These are phyloP conservation scores for Aricia artaxerxes DNA, from an alignment of 2,888 invertebrate genomes.

Conservation along the genomic window DNA sequence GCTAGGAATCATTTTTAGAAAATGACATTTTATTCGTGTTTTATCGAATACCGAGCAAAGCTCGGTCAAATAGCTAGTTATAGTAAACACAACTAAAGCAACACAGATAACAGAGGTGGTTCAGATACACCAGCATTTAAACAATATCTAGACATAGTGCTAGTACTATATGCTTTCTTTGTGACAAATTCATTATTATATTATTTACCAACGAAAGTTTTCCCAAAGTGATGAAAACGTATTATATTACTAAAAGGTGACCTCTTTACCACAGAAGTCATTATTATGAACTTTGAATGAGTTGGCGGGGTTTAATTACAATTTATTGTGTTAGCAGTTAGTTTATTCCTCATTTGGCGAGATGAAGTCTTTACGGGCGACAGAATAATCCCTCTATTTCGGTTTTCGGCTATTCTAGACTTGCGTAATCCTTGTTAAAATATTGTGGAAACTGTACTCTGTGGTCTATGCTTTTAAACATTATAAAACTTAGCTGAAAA, in stretches of 20 bases:
- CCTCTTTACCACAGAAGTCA: background rate
- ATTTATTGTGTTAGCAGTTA: slow-evolving; percentile 8
- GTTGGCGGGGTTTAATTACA: slow-evolving; percentile 25
- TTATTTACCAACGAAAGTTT: background rate
- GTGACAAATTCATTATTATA: background rate
- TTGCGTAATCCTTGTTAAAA: background rate
- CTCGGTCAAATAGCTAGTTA: no score
- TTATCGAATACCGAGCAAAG: no score
- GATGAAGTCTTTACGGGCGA: background rate
- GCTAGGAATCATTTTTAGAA: no score
- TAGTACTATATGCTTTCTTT: background rate
- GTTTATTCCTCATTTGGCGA: slow-evolving; percentile 11
- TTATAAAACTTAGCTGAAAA: no score
- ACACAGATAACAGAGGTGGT: no score
- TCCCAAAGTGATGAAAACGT: background rate
- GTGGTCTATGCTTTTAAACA: background rate
- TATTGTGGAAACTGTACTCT: background rate
- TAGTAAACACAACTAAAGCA: no score
- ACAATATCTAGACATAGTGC: no score
- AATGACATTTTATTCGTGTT: no score
- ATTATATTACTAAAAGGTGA: slow-evolving; percentile 6
- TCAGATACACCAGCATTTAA: no score
- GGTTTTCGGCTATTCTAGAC: background rate
- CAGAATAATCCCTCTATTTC: slow-evolving; percentile 11
- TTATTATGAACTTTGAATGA: slow-evolving; percentile 28